Evolutionary conservation across 2,888 invertebrate species (phyloP), one percentile per base, ranked within the genome.

Genomic region (Tricholauxania praeusta): DNA sequence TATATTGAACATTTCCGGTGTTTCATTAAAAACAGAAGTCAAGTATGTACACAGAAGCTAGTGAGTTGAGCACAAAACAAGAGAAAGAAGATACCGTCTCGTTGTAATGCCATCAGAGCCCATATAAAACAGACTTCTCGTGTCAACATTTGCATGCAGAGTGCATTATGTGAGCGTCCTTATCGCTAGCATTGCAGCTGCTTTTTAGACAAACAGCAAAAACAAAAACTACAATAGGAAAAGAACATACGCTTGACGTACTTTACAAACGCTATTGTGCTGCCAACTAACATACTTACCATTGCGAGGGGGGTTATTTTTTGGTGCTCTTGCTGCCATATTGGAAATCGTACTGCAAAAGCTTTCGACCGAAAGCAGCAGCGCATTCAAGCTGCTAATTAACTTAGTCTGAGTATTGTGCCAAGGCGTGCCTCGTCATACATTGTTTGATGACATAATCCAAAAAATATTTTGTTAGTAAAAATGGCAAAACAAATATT

Each of bases 331-430:
- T 60, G 32, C 51, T 14, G 69, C 39, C 52, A 52, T 62, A 39
- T 22, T 62, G 49, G 15, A 28, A 57, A 48, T 51, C 8, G 14
- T 59, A 48, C 48, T 49, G 22, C 22, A 12, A 39, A 39, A 28
- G 57, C 59, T 49, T 68, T 15, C 19, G 19, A 52, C 17, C 12
- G 15, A 51, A 10, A 39, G 39, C 39, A 39, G 10, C 39, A 10
- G 28, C 15, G 69, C 69, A 69, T 60, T 52, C 69, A 62, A 51
- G 19, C 39, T 60, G 60, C 19, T 69, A 69, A 60, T 69, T 69
- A 62, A 62, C n/a, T 69, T 32, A 51, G 59, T n/a, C n/a, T 12
- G 15, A 39, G 39, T 39, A 39, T 39, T 39, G 39, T 39, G 39
- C 39, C 39, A 39, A 39, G 7, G 39, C 39, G 39, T 39, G 39